Percentiles rank a stretch among this genome's conserved stretches.
These are phyloP conservation scores for Hydrozoanthus tunicans DNA, from an alignment of 64 coral and sea anemone species.

Conservation along the genomic window DNA sequence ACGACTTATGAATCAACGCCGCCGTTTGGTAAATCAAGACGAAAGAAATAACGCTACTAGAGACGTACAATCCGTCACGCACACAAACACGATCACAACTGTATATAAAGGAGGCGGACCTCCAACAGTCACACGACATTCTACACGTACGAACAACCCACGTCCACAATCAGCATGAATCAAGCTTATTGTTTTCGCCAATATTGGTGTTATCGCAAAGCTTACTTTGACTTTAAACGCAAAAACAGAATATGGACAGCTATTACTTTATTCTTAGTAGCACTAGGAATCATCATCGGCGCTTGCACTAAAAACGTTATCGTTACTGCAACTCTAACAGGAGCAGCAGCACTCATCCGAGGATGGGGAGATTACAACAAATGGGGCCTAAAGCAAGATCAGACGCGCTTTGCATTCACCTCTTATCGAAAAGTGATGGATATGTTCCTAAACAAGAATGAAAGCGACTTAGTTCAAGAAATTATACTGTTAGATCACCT, in stretches of 20 bases:
- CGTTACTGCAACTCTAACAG: too few species aligned
- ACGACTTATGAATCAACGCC: neutral
- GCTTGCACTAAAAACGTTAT: neutral
- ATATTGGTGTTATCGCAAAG: neutral
- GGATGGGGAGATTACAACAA: neutral
- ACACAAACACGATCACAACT: too few species aligned
- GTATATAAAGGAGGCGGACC: too few species aligned
- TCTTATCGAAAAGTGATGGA: neutral
- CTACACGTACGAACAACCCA: neutral
- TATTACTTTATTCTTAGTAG: neutral
- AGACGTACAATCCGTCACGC: too few species aligned
- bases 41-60: too few species aligned
- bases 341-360: slow-evolving; percentile 2
- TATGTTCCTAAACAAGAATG: slow-evolving; percentile 3
- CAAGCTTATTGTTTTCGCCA: neutral
- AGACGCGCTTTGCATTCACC: too few species aligned
- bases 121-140: neutral
- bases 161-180: slow-evolving; percentile 1
- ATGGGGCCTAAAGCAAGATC: too few species aligned
- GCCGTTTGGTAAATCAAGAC: too few species aligned
- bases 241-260: too few species aligned
- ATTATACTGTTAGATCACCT: neutral
- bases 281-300: too few species aligned
- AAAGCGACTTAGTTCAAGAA: neutral
- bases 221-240: too few species aligned